phyloP scores from a whole-genome alignment of 2,888 invertebrate genomes.

The Lasius fuliginosus region DNA sequence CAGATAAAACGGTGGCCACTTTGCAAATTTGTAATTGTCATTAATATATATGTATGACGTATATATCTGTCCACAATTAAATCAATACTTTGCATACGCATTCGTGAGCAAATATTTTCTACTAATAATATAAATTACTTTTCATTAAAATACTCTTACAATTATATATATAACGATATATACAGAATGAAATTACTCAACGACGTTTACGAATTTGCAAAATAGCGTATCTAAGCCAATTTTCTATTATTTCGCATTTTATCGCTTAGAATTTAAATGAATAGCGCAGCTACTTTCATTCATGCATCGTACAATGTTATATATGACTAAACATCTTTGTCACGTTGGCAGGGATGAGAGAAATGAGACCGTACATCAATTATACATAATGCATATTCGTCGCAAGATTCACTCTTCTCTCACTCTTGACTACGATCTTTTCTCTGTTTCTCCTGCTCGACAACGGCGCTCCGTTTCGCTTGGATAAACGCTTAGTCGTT shows the following conservation, averaged over 20 bases:
- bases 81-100: neutral
- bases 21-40: conserved; percentile 20
- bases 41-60: neutral
- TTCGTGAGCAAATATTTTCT: conserved; percentile 21
- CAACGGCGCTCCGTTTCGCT: conserved; percentile 28
- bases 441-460: conserved; percentile 38
- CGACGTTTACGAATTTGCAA: neutral
- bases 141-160: neutral
- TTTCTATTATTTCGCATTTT: neutral
- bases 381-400: conserved; percentile 38
- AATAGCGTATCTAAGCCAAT: neutral
- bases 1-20: neutral
- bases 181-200: neutral
- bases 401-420: conserved; percentile 37
- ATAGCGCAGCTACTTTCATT: conserved; percentile 27
- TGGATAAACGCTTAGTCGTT: neutral
- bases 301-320: neutral
- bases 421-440: conserved; percentile 36
- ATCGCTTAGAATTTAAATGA: neutral
- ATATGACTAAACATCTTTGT: conserved; percentile 27
- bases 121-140: neutral
- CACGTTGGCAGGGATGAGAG: conserved; percentile 14
- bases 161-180: neutral
- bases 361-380: conserved; percentile 35
- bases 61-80: neutral